A percentile compares a stretch with the other conserved stretches of the same genome.
These are phyloP conservation scores for Lagodon rhomboides DNA, from an alignment of 2,797 vertebrate genomes.

Conservation along the genomic window DNA sequence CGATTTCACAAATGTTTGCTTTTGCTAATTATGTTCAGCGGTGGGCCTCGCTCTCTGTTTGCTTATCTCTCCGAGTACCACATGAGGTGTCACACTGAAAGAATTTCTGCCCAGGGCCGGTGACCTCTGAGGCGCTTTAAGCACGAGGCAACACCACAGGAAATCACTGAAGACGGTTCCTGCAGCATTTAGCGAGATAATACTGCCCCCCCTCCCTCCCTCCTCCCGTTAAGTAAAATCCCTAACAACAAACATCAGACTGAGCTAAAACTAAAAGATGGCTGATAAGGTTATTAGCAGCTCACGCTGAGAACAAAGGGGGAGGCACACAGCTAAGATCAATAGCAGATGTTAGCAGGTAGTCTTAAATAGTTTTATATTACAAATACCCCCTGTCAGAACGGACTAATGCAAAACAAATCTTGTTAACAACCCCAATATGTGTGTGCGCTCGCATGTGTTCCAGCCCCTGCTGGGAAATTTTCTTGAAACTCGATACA, in stretches of 20 bases:
- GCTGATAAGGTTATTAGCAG: conserved; percentile 89
- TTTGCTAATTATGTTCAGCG: conserved; percentile 74
- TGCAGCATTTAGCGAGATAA: conserved; percentile 89
- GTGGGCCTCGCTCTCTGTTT: conserved; percentile 69
- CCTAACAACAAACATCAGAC: conserved; percentile 86
- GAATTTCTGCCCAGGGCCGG: conserved; percentile 86
- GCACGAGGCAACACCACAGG: conserved; percentile 87
- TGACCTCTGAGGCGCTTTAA: conserved; percentile 85
- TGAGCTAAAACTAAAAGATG: conserved; percentile 90
- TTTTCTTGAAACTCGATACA: conserved; percentile 40
- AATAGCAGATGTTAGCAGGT: conserved; percentile 87
- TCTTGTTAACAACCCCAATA: conserved; percentile 73
- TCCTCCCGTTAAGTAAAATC: conserved; percentile 38
- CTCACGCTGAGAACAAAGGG: conserved; percentile 87
- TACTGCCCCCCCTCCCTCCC: conserved; percentile 53
- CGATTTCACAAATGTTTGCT: conserved; percentile 68
- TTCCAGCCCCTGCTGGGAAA: conserved; percentile 42
- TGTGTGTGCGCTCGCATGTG: conserved; percentile 32
- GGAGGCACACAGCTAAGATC: conserved; percentile 85
- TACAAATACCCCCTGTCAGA: conserved; percentile 82
- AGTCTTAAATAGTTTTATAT: conserved; percentile 85
- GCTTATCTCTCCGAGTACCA: conserved; percentile 73
- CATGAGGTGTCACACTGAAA: conserved; percentile 80
- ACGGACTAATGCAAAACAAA: conserved; percentile 82
- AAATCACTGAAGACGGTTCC: conserved; percentile 87